phyloP scores from a whole-genome alignment of 2,888 invertebrate genomes.

The Cephus spinipes region DNA sequence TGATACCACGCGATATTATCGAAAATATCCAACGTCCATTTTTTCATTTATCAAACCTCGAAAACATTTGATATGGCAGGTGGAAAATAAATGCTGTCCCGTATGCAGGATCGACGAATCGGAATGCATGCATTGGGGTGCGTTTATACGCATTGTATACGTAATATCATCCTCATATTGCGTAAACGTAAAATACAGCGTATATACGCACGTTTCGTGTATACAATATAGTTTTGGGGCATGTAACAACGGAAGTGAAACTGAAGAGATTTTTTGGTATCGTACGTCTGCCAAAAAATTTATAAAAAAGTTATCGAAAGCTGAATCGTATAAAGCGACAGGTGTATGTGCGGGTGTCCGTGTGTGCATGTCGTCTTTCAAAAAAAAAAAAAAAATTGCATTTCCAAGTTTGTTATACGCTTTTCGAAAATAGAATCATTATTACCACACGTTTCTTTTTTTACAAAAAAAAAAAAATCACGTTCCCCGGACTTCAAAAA shows the following conservation, averaged over 20 bases:
- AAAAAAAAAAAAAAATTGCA: slow-evolving; percentile 45
- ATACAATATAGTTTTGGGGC: not conserved
- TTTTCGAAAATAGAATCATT: not conserved
- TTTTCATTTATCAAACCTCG: not conserved
- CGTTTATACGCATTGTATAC: not conserved
- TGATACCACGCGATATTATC: not conserved
- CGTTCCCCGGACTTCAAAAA: not conserved
- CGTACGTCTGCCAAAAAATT: not conserved
- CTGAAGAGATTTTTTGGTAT: not conserved
- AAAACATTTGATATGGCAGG: not conserved
- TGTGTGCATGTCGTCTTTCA: not conserved
- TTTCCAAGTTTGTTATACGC: slow-evolving; percentile 39
- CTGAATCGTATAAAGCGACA: not conserved
- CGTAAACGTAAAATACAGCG: not conserved
- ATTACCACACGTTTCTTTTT: not conserved
- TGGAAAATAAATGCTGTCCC: not conserved
- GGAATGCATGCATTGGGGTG: not conserved
- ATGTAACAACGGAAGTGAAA: not conserved
- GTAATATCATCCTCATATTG: not conserved
- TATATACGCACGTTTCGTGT: not conserved
- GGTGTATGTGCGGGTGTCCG: not conserved
- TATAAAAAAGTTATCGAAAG: not conserved
- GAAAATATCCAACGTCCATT: not conserved
- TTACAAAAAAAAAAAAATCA: not conserved
- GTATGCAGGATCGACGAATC: not conserved